These are phyloP conservation scores for Gymnoscelis rufifasciata DNA, from an alignment of 2,888 invertebrate species.

Conservation along the genomic window DNA sequence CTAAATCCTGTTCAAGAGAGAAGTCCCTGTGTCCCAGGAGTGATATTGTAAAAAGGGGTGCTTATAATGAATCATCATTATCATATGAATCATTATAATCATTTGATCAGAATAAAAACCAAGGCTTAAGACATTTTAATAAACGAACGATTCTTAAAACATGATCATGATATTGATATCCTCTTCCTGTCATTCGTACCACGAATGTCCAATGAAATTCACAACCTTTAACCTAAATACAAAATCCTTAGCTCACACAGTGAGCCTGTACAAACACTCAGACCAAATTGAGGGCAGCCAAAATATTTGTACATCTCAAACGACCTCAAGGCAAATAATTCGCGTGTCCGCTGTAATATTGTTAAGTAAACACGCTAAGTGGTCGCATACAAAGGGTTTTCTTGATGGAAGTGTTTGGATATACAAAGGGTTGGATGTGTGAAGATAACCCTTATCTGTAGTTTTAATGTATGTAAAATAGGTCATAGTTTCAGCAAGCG, in stretches of 20 bases:
- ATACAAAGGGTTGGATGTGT: background rate
- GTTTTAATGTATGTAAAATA: too few relatives aligned
- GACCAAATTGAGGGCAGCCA: conserved; percentile 23
- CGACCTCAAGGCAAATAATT: conserved; percentile 28
- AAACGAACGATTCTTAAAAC: background rate
- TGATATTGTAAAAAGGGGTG: too few relatives aligned
- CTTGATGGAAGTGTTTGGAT: conserved; percentile 22
- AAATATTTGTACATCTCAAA: conserved; percentile 25
- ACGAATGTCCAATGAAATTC: background rate
- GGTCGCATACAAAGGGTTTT: conserved; percentile 27
- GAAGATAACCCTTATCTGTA: too few relatives aligned
- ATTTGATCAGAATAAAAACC: too few relatives aligned
- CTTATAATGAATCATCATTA: too few relatives aligned
- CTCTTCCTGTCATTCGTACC: too few relatives aligned
- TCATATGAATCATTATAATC: too few relatives aligned
- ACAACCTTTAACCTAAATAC: conserved; percentile 4
- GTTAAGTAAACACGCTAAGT: conserved; percentile 29
- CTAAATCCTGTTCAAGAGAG: too few relatives aligned
- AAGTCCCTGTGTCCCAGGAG: too few relatives aligned
- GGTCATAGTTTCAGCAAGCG: too few relatives aligned
- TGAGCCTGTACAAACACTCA: conserved; percentile 6
- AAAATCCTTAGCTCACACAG: conserved; percentile 6
- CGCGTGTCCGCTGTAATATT: conserved; percentile 29
- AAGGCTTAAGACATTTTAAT: too few relatives aligned
- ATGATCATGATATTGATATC: too few relatives aligned